Evolutionary conservation across 1,140 invertebrate genomes (phyloP).

Genomic region (Trichonephila clavata): DNA sequence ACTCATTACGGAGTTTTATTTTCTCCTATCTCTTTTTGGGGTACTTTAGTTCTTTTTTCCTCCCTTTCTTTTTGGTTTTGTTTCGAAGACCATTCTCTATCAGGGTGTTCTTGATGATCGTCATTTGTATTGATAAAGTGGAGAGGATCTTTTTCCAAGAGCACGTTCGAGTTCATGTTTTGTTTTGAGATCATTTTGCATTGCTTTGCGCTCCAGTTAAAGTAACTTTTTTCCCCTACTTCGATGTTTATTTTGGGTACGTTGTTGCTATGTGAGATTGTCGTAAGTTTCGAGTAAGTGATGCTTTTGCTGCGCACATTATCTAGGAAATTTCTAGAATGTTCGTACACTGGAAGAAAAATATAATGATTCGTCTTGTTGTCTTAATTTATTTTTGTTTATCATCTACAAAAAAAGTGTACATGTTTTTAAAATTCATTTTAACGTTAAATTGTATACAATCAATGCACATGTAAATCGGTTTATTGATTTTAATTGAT

Average conservation of each 20-base stretch:
- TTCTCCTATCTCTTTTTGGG: conserved; percentile 57
- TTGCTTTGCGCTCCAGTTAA: not conserved
- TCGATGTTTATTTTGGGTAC: not conserved
- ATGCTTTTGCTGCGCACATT: not conserved
- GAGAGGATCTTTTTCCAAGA: conserved; percentile 23
- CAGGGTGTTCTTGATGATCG: conserved; percentile 65
- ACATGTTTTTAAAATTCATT: no score
- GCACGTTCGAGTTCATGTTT: conserved; percentile 32
- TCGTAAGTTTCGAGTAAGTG: not conserved
- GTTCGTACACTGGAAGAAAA: no score
- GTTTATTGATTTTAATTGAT: no score
- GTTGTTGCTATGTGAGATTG: conserved; percentile 11
- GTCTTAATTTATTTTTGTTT: no score
- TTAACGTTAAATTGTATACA: no score
- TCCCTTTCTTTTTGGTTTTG: not conserved
- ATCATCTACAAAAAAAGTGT: no score
- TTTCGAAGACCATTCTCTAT: conserved; percentile 47
- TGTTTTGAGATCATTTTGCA: conserved; percentile 32
- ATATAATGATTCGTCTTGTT: no score
- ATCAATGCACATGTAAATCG: no score
- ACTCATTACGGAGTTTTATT: conserved; percentile 71
- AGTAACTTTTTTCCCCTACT: not conserved
- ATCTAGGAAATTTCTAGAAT: no score
- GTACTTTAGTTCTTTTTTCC: conserved; percentile 10
- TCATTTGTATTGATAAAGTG: conserved; percentile 61